Percentiles rank a stretch among this genome's conserved stretches.
phyloP scores from a whole-genome alignment of 2,888 invertebrate species.

The Zelleria hepariella region DNA sequence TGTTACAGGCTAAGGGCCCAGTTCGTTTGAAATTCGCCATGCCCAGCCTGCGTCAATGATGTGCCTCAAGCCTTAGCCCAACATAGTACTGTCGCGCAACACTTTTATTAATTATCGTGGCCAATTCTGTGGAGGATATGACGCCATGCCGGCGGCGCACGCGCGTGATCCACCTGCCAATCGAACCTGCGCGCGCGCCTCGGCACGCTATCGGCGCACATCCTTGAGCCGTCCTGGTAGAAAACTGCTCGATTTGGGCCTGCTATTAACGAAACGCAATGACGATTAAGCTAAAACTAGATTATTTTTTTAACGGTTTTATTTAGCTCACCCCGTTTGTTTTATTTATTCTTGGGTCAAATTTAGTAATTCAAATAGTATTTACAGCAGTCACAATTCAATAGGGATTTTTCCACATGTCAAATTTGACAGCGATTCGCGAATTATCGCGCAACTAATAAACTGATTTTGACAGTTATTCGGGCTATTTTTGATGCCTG shows the following conservation, averaged over 20 bases:
- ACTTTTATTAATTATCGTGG: conserved; percentile 66
- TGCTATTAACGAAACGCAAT: conserved; percentile 10
- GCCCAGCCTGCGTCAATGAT: conserved; percentile 44
- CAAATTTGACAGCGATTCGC: no score
- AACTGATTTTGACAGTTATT: no score
- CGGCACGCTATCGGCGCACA: conserved; percentile 49
- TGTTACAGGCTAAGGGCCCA: not conserved
- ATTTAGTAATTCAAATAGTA: no score
- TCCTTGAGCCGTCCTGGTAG: conserved; percentile 51
- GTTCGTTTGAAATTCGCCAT: not conserved
- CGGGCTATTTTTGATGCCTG: no score
- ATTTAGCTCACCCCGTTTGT: no score
- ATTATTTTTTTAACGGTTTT: not conserved
- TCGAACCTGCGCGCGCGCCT: conserved; percentile 25
- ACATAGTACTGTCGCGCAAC: conserved; percentile 57
- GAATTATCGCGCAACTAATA: no score
- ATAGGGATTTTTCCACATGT: no score
- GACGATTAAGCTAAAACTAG: not conserved
- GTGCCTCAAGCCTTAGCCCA: conserved; percentile 42
- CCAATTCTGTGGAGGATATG: conserved; percentile 67
- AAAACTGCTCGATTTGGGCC: conserved; percentile 17
- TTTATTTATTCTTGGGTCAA: no score
- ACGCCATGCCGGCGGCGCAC: conserved; percentile 47
- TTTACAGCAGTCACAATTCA: no score
- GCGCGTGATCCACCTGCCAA: conserved; percentile 65